Evolutionary conservation across 1,140 invertebrate genomes (phyloP).

Genomic region (Tribolium castaneum): DNA sequence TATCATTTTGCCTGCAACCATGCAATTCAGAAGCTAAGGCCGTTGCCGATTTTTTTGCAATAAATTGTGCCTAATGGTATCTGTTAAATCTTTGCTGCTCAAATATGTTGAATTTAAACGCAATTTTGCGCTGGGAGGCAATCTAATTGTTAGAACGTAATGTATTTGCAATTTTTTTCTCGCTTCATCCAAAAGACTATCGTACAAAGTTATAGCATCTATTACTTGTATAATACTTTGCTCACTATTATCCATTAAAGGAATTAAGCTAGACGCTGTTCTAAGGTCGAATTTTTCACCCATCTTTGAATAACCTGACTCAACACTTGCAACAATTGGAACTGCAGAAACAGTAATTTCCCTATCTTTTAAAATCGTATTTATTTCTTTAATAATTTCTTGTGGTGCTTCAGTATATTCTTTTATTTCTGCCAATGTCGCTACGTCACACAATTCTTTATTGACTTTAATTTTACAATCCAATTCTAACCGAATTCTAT

Average conservation of each 20-base stretch:
- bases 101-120: conserved; percentile 14
- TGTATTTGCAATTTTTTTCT: conserved; percentile 37
- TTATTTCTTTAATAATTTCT: neutral
- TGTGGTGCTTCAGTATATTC: neutral
- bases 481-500: neutral
- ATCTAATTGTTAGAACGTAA: conserved; percentile 43
- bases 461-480: neutral
- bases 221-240: conserved; percentile 50
- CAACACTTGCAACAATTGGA: neutral
- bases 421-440: neutral
- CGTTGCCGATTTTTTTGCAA: conserved; percentile 44
- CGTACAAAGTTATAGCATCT: conserved; percentile 55
- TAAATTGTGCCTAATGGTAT: conserved; percentile 38
- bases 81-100: conserved; percentile 10
- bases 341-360: neutral
- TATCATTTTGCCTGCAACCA: conserved; percentile 38
- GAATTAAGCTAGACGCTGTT: conserved; percentile 51
- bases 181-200: conserved; percentile 49
- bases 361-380: neutral
- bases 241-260: conserved; percentile 51
- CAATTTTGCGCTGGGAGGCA: conserved; percentile 40
- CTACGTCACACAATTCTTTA: neutral
- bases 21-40: conserved; percentile 33
- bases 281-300: conserved; percentile 50
- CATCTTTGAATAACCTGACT: neutral